Conservation (phyloP, 2,888 invertebrate species). For the Caenorhabditis sp. region DNA sequence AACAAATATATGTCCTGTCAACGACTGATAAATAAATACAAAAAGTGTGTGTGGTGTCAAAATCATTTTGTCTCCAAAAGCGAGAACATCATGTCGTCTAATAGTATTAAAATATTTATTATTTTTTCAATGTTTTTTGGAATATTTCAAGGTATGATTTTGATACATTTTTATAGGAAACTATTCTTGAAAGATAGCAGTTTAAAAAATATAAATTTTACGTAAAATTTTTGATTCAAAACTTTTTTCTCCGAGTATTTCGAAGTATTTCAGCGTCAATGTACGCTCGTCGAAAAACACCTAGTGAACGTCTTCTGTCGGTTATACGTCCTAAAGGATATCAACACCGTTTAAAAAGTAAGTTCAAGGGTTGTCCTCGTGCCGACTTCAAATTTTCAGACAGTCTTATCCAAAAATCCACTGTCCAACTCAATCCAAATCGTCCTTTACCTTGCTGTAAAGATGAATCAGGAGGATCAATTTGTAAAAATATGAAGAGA, state of each 20-base stretch:
- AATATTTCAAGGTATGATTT: conserved; percentile 11
- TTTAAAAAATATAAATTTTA: too few relatives aligned
- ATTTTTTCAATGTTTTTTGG: conserved; percentile 24
- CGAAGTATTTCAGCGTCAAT: conserved; percentile 21
- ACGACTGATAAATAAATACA: conserved; percentile 44
- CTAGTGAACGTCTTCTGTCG: conserved; percentile 28
- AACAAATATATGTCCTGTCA: conserved; percentile 22
- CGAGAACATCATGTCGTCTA: conserved; percentile 1
- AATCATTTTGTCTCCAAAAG: not conserved
- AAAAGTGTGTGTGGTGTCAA: conserved; percentile 10
- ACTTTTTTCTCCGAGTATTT: conserved; percentile 22
- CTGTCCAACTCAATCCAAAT: conserved; percentile 29
- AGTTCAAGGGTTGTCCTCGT: not conserved
- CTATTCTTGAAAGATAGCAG: not conserved
- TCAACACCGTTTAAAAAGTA: conserved; percentile 26
- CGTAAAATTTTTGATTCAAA: too few relatives aligned
- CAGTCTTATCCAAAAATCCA: conserved; percentile 19
- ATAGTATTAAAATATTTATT: not conserved
- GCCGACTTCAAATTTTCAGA: conserved; percentile 3
- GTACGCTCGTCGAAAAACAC: conserved; percentile 31
- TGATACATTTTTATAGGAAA: not conserved
- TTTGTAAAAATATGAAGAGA: conserved; percentile 50
- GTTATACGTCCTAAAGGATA: conserved; percentile 38
- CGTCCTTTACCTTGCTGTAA: conserved; percentile 55
- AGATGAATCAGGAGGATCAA: conserved; percentile 54